Evolutionary conservation across 2,113 vertebrate species (phyloP).

Genomic region (Psittacula cyanocephala): DNA sequence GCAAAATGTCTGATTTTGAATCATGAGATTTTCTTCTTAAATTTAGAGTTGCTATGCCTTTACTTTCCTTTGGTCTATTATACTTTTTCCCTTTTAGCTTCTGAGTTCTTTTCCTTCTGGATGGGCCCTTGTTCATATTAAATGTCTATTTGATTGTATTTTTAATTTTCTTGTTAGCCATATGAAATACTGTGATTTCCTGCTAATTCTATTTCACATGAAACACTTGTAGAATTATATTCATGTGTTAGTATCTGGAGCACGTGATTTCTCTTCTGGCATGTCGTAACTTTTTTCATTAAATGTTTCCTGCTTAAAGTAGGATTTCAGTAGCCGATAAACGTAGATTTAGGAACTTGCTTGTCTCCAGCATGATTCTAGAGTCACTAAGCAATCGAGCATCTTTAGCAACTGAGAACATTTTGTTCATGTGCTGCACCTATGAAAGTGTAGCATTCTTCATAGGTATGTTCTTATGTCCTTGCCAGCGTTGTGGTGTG

Average conservation of each 20-base stretch:
- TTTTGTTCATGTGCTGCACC: not conserved
- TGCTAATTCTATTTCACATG: not conserved
- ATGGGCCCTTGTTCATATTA: not conserved
- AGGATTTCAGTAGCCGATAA: not conserved
- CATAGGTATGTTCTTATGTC: not conserved
- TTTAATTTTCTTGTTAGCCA: not conserved
- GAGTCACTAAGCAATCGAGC: not conserved
- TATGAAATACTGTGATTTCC: not conserved
- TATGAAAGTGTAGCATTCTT: not conserved
- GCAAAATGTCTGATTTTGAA: not conserved
- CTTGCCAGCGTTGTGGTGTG: not conserved
- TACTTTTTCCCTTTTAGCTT: not conserved
- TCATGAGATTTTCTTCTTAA: not conserved
- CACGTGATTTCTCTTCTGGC: not conserved
- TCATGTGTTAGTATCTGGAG: not conserved
- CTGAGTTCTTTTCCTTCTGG: not conserved
- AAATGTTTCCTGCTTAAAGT: not conserved
- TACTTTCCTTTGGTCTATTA: not conserved
- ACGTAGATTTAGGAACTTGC: not conserved
- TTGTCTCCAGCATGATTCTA: not conserved
- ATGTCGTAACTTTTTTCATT: not conserved
- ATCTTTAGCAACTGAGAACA: not conserved
- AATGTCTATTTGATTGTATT: not conserved
- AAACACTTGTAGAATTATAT: not conserved
- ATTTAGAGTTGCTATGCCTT: not conserved